Evolutionary conservation across 2,113 vertebrate species (phyloP).

Genomic region (Manacus vitellinus): DNA sequence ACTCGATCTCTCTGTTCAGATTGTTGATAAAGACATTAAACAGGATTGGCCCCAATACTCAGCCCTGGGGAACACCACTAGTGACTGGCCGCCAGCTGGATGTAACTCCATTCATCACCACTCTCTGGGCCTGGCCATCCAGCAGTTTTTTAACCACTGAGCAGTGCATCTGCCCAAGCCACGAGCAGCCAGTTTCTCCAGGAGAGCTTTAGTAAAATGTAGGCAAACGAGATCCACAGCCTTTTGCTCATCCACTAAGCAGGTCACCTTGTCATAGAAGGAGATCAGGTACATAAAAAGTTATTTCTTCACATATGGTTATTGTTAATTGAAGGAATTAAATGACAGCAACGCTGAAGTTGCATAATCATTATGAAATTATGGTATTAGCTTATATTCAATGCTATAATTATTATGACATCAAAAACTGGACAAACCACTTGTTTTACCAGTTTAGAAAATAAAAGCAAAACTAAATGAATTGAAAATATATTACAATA

Average conservation of each 20-base stretch:
- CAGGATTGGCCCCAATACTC: not conserved
- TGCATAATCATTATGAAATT: not conserved
- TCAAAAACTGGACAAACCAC: not conserved
- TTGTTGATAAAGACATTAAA: not conserved
- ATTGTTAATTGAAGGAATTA: not conserved
- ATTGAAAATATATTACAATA: not conserved
- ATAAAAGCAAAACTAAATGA: not conserved
- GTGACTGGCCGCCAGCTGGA: not conserved
- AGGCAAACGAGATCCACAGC: not conserved
- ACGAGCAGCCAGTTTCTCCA: not conserved
- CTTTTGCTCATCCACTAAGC: not conserved
- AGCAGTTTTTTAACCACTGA: not conserved
- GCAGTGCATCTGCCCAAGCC: not conserved
- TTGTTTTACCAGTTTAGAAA: not conserved
- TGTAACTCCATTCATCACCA: not conserved
- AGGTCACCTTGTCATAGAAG: not conserved
- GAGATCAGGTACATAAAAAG: not conserved
- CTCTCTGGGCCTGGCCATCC: not conserved
- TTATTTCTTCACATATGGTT: not conserved
- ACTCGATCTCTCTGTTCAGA: not conserved
- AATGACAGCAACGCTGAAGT: not conserved
- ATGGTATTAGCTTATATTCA: not conserved
- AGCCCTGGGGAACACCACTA: not conserved
- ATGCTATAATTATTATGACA: not conserved
- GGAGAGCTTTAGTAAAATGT: not conserved